Percentiles rank a stretch among this genome's conserved stretches.
These are phyloP conservation scores for Trinorchestia longiramus DNA, from an alignment of 1,140 invertebrate genomes.

Conservation along the genomic window DNA sequence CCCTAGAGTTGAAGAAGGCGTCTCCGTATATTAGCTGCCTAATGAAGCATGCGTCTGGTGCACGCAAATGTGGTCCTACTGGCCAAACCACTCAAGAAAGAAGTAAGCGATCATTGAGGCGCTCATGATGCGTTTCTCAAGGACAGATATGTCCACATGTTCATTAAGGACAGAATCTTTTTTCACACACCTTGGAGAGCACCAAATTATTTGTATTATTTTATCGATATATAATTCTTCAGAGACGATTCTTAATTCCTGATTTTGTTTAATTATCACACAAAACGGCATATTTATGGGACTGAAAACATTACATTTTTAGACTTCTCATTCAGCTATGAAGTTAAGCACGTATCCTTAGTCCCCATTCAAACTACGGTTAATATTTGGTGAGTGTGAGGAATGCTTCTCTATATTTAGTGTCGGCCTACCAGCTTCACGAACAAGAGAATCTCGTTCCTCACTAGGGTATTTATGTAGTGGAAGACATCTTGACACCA, in stretches of 20 bases:
- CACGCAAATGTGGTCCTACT: conserved; percentile 1
- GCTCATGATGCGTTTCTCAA: not conserved
- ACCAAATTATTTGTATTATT: not conserved
- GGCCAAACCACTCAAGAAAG: not conserved
- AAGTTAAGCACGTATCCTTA: too few relatives aligned
- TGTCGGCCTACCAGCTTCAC: not conserved
- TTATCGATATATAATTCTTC: not conserved
- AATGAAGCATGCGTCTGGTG: conserved; percentile 24
- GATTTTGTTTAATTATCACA: too few relatives aligned
- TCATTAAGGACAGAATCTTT: not conserved
- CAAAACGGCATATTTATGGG: too few relatives aligned
- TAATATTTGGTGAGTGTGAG: not conserved
- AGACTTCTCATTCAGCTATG: too few relatives aligned
- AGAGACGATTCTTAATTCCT: not conserved
- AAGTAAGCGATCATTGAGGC: not conserved
- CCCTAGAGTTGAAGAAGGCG: not conserved
- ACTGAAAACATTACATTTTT: too few relatives aligned
- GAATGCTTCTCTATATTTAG: too few relatives aligned
- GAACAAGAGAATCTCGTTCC: not conserved
- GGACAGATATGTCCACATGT: too few relatives aligned
- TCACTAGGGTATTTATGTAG: too few relatives aligned
- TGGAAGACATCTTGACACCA: too few relatives aligned
- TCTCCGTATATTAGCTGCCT: conserved; percentile 30
- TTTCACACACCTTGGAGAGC: not conserved
- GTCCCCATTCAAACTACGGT: not conserved